Evolutionary conservation across 2,113 vertebrate species (phyloP).

Genomic region (Hippocampus comes): DNA sequence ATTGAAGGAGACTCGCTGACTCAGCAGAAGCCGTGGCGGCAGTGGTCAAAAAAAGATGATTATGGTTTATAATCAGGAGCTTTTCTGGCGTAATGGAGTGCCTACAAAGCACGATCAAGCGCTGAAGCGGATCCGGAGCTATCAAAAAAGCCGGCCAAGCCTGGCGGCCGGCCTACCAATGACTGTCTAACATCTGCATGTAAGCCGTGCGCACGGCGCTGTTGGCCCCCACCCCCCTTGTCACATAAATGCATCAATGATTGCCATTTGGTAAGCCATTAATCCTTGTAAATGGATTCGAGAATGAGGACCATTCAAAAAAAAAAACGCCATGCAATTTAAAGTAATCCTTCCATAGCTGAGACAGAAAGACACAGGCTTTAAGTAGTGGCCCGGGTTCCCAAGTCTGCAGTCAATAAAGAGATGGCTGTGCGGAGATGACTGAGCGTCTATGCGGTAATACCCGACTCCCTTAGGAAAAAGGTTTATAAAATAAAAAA

Average conservation of each 20-base stretch:
- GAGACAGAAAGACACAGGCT: slow-evolving; percentile 58
- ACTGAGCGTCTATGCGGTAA: slow-evolving; percentile 27
- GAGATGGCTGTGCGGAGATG: slow-evolving; percentile 33
- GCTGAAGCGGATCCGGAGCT: slow-evolving; percentile 62
- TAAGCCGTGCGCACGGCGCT: slow-evolving; percentile 62
- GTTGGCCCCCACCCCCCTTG: slow-evolving; percentile 40
- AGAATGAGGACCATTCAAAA: slow-evolving; percentile 70
- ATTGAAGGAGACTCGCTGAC: slow-evolving; percentile 37
- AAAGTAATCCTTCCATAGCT: slow-evolving; percentile 66
- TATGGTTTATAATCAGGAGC: slow-evolving; percentile 66
- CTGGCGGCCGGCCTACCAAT: slow-evolving; percentile 57
- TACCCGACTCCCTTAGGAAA: slow-evolving; percentile 17
- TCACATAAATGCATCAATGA: slow-evolving; percentile 75
- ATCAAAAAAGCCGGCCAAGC: slow-evolving; percentile 60
- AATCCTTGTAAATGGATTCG: slow-evolving; percentile 76
- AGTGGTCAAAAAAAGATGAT: slow-evolving; percentile 55
- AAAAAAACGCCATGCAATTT: slow-evolving; percentile 62
- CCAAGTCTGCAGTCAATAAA: slow-evolving; percentile 51
- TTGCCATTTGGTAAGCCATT: slow-evolving; percentile 75
- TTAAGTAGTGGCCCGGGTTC: slow-evolving; percentile 53
- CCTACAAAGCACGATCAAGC: slow-evolving; percentile 65
- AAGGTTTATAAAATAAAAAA: neutral
- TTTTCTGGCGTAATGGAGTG: slow-evolving; percentile 68
- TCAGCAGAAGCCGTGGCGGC: slow-evolving; percentile 41
- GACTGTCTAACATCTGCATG: slow-evolving; percentile 59